Base-by-base conservation (phyloP, 2,888 invertebrate genomes). In the Campoplex capitator region DNA sequence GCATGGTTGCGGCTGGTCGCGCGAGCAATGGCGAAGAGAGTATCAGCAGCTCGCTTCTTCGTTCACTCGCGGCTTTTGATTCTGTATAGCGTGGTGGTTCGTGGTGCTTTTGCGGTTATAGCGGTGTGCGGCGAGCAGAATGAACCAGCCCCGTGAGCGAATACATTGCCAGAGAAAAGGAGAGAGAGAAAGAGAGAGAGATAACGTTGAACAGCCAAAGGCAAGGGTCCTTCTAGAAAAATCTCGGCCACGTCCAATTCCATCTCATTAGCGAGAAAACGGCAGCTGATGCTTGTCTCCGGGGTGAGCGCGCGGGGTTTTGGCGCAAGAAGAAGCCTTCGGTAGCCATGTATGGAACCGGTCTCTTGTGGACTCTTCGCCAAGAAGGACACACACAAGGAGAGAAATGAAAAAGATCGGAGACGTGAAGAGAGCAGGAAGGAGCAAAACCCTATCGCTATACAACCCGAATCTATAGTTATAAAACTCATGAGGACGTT, bases 221-320 rank as follows among this genome's bases (percentile, higher is more conserved):
- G 81, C 70, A 71, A 42, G 62, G 83, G 62, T 65, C 83, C 87
- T 92, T 94, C 93, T 94, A 94, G 94, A 94, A 94, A 94, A 94
- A 94, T 94, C 94, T 93, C 92, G 94, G 93, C 93, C 94, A 93
- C 94, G 94, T 94, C 94, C 94, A 94, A 94, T 94, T 94, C 94
- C 94, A 94, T 94, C 94, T 94, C 94, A 94, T 94, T 94, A 94
- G 94, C 92, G 93, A 92, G 92, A 91, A 93, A 94, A 94, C 93
- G 93, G 93, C 93, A 92, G 93, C 94, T 93, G 94, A 94, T 94
- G 94, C 93, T 94, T 94, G 94, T 94, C 94, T 92, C 89, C 90
- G 90, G 90, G 89, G 90, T 90, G 92, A 91, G 85, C 82, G 76
- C 85, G 81, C 83, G 84, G 85, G 76, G 92, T 92, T 93, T 93